Conservation (phyloP, 2,113 vertebrate genomes). For the Thymallus thymallus region DNA sequence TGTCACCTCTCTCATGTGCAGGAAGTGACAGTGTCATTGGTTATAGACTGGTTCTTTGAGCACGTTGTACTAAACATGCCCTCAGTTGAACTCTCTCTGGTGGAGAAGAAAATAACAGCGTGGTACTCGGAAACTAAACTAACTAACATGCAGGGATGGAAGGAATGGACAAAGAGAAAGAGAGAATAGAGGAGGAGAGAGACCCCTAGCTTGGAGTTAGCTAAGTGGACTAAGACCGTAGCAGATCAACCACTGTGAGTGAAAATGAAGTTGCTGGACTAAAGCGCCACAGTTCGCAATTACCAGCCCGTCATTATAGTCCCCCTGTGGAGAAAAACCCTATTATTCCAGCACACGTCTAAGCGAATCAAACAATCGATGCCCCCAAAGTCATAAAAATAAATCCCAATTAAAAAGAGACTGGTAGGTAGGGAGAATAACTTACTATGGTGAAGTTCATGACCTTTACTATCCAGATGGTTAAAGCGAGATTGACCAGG, state of each 20-base stretch:
- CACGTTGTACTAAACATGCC: not conserved
- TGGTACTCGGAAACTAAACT: not conserved
- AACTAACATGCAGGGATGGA: not conserved
- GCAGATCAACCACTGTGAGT: constrained; percentile 33
- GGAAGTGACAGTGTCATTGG: too few species aligned
- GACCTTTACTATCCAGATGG: constrained; percentile 99
- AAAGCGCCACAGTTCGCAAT: constrained; percentile 15
- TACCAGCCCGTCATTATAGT: constrained; percentile 14
- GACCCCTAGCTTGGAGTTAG: not conserved
- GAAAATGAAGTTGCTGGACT: constrained; percentile 23
- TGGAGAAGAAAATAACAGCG: not conserved
- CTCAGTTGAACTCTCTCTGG: not conserved
- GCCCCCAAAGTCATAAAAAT: not conserved
- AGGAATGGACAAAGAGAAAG: not conserved
- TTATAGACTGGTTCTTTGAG: too few species aligned
- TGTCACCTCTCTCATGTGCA: too few species aligned
- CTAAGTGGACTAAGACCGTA: constrained; percentile 1
- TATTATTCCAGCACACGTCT: constrained; percentile 2
- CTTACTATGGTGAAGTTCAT: constrained; percentile 99
- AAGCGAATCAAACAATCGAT: constrained; percentile 21
- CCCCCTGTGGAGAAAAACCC: not conserved
- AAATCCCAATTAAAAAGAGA: not conserved
- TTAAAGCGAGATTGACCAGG: constrained; percentile 97
- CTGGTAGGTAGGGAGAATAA: constrained; percentile 39
- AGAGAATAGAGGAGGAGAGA: not conserved